A percentile compares a stretch with the other conserved stretches of the same genome.
phyloP scores from a whole-genome alignment of 2,888 invertebrate genomes.

The Nephrocerus scutellatus region DNA sequence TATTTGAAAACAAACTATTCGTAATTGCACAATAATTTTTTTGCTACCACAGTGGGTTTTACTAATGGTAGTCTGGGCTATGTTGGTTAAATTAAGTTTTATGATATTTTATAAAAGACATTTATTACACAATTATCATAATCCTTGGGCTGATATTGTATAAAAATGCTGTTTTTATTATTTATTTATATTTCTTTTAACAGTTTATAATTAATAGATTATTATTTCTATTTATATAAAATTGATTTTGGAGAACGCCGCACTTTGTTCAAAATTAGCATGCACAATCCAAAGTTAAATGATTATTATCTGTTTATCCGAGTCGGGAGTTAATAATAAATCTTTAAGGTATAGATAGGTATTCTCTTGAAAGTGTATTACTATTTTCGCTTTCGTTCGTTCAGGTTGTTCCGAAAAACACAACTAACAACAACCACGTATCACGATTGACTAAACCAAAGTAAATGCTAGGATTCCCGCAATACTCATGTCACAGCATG shows the following conservation, averaged over 20 bases:
- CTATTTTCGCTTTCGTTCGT: conserved; percentile 2
- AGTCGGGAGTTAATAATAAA: no score
- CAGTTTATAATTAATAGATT: no score
- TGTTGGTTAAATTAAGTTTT: background rate
- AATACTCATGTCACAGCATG: conserved; percentile 26
- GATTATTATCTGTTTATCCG: no score
- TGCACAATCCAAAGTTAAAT: no score
- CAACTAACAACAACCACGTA: conserved; percentile 48
- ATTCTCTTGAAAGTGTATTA: background rate
- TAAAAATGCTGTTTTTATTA: no score
- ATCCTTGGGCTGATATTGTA: conserved; percentile 47
- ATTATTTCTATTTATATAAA: background rate
- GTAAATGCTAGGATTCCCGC: conserved; percentile 44
- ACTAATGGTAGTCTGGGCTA: background rate
- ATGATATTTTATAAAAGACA: conserved; percentile 4
- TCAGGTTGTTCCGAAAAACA: conserved; percentile 37
- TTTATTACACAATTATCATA: conserved; percentile 39
- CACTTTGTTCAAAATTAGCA: no score
- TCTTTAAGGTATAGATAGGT: no score
- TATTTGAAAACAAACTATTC: no score
- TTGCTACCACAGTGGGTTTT: no score
- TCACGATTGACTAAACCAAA: conserved; percentile 48
- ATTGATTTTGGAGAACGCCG: background rate
- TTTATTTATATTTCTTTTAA: no score
- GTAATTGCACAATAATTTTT: no score